A percentile compares a stretch with the other conserved stretches of the same genome.
Conservation (phyloP, 2,113 vertebrate species). For the Tyrannus savana region DNA sequence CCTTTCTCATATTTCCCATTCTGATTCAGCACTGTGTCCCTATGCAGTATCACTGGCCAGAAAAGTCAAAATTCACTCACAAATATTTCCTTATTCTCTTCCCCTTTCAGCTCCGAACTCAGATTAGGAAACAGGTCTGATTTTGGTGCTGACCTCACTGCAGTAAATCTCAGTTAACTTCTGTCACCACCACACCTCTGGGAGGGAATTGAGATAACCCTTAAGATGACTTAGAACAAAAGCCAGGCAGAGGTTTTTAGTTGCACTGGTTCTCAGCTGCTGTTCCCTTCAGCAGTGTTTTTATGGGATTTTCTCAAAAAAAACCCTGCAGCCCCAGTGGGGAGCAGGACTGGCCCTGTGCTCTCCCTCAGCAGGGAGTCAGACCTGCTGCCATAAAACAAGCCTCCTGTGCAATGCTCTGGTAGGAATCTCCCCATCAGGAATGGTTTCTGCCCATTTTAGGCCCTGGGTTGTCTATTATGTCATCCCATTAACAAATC, state of each 20-base stretch:
- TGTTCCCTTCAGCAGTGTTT: background rate
- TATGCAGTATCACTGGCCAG: background rate
- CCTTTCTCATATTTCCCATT: background rate
- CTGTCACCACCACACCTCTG: background rate
- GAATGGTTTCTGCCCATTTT: background rate
- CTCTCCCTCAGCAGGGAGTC: background rate
- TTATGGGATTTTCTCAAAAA: background rate
- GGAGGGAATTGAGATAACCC: background rate
- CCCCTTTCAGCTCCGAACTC: background rate
- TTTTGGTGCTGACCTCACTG: background rate
- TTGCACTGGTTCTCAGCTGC: background rate
- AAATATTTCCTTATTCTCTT: background rate
- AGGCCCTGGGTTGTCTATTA: background rate
- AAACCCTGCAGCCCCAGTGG: background rate
- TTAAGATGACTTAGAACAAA: background rate
- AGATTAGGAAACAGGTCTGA: background rate
- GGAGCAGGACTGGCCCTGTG: background rate
- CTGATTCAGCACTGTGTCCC: background rate
- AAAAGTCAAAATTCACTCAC: background rate
- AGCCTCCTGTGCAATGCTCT: background rate
- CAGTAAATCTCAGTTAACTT: background rate
- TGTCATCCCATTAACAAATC: background rate
- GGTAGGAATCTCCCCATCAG: background rate
- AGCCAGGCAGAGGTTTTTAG: background rate
- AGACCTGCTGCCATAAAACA: background rate